Percentiles rank a stretch among this genome's conserved stretches.
These are phyloP conservation scores for Oscheius myriophilus DNA, from an alignment of 2,888 invertebrate genomes.

Conservation along the genomic window DNA sequence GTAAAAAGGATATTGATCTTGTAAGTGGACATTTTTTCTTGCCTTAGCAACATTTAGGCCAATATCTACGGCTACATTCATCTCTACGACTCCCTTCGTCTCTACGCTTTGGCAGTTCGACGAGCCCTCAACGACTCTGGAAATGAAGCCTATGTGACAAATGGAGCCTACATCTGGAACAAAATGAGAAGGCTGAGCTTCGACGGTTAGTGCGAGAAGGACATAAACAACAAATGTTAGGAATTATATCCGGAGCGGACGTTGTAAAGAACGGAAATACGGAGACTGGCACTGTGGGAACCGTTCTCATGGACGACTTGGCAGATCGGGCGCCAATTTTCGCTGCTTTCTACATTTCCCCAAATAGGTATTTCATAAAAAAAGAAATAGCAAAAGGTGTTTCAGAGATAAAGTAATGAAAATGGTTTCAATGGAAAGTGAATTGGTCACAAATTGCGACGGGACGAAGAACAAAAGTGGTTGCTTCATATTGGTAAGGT, in stretches of 20 bases:
- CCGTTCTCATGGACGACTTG: constrained; percentile 68
- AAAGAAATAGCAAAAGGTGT: neutral
- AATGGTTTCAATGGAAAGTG: constrained; percentile 66
- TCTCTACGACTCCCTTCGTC: constrained; percentile 65
- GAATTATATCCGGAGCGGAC: constrained; percentile 56
- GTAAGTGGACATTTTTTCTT: too few relatives aligned
- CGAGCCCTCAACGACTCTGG: constrained; percentile 50
- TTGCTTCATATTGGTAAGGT: constrained; percentile 61
- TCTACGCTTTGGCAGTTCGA: constrained; percentile 64
- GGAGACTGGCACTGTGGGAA: constrained; percentile 53
- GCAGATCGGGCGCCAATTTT: constrained; percentile 68
- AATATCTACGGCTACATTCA: constrained; percentile 69
- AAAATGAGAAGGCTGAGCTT: constrained; percentile 63
- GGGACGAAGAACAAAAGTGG: constrained; percentile 63
- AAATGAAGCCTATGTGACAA: constrained; percentile 55
- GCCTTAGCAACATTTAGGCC: too few relatives aligned
- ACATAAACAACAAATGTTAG: constrained; percentile 14
- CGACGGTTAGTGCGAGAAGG: constrained; percentile 49
- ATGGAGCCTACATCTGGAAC: constrained; percentile 66
- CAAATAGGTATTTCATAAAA: constrained; percentile 42
- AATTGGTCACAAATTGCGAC: constrained; percentile 60
- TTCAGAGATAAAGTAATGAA: constrained; percentile 64
- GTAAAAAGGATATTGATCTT: constrained; percentile 61
- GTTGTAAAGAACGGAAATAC: constrained; percentile 3
- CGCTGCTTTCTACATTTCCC: constrained; percentile 67